Evolutionary conservation across 2,888 invertebrate genomes (phyloP).

Genomic region (Taenaris catops): DNA sequence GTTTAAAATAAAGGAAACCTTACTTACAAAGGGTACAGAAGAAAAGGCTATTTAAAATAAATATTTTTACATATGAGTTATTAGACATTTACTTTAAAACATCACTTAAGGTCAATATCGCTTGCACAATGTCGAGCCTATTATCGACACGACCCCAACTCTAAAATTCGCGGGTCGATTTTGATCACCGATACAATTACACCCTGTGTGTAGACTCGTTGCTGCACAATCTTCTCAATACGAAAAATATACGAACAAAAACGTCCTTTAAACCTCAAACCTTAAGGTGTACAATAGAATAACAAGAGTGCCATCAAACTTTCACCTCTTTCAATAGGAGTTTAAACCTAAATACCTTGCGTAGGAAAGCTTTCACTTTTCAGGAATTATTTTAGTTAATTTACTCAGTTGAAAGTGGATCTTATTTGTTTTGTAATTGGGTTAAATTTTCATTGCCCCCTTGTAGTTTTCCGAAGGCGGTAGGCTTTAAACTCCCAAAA

Average conservation of each 20-base stretch:
- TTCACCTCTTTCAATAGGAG: slow-evolving; percentile 79
- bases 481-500: slow-evolving; percentile 75
- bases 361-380: slow-evolving; percentile 78
- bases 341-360: slow-evolving; percentile 78
- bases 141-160: slow-evolving; percentile 44
- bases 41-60: too few relatives aligned
- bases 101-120: slow-evolving; percentile 34
- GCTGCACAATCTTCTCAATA: slow-evolving; percentile 72
- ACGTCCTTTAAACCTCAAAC: slow-evolving; percentile 32
- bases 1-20: too few relatives aligned
- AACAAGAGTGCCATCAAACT: slow-evolving; percentile 51
- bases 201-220: slow-evolving; percentile 71
- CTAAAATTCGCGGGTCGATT: slow-evolving; percentile 51
- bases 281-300: slow-evolving; percentile 36
- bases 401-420: slow-evolving; percentile 37
- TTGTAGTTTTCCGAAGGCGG: slow-evolving; percentile 67
- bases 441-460: slow-evolving; percentile 38
- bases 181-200: slow-evolving; percentile 76
- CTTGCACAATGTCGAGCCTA: slow-evolving; percentile 21
- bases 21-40: too few relatives aligned
- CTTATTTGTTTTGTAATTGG: slow-evolving; percentile 33
- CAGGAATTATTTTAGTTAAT: slow-evolving; percentile 62
- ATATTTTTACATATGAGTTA: too few relatives aligned
- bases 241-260: slow-evolving; percentile 36
- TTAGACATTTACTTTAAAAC: too few relatives aligned